Percentiles rank a stretch among this genome's conserved stretches.
phyloP scores from a whole-genome alignment of 2,797 vertebrate species.

The Pterois miles region DNA sequence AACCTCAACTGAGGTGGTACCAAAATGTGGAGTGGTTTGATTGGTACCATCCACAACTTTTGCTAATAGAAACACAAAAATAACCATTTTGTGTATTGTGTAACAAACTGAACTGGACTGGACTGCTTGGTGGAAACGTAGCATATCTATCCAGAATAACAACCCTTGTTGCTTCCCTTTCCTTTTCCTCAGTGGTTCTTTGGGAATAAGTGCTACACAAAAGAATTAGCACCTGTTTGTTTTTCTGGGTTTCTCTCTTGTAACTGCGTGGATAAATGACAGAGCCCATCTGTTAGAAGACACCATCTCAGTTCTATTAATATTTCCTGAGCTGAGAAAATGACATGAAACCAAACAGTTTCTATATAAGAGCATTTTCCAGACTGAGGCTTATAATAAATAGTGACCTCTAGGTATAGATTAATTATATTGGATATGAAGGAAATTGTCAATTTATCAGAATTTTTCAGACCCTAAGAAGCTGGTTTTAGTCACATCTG shows the following conservation, averaged over 20 bases:
- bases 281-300: background rate
- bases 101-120: too few relatives aligned
- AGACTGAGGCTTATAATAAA: background rate
- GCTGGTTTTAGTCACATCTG: background rate
- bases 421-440: background rate
- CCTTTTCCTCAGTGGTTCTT: background rate
- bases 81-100: too few relatives aligned
- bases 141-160: background rate
- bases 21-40: too few relatives aligned
- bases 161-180: background rate
- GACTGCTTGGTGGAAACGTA: too few relatives aligned
- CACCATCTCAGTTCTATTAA: background rate
- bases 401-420: background rate
- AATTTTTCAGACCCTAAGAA: background rate
- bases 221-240: constrained; percentile 23
- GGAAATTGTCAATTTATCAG: too few relatives aligned
- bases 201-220: constrained; percentile 7
- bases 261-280: background rate
- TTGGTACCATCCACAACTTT: too few relatives aligned
- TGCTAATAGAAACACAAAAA: too few relatives aligned
- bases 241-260: constrained; percentile 13
- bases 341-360: background rate
- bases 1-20: too few relatives aligned
- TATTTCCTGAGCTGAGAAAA: too few relatives aligned
- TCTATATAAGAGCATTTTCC: background rate